Percentiles rank a stretch among this genome's conserved stretches.
Evolutionary conservation across 2,113 vertebrate species (phyloP).

Genomic region (Neotragus pygmaeus): DNA sequence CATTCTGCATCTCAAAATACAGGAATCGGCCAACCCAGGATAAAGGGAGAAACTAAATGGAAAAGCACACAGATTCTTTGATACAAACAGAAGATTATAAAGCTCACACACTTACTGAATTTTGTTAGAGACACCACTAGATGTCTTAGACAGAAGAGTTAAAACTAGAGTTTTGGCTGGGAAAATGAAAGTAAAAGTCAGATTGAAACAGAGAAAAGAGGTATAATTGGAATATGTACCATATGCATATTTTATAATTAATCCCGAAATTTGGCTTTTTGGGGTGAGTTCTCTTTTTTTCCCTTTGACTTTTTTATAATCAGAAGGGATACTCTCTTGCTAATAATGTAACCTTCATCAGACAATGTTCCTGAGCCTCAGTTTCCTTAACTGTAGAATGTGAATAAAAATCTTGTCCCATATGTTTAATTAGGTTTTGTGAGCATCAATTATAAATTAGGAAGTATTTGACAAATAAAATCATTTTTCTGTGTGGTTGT

Average conservation of each 20-base stretch:
- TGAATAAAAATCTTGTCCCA: neutral
- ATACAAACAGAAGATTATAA: neutral
- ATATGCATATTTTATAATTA: neutral
- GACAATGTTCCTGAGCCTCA: neutral
- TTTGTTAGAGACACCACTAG: neutral
- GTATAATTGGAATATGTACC: neutral
- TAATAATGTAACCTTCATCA: neutral
- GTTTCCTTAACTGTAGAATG: neutral
- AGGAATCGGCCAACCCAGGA: neutral
- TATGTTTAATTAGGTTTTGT: neutral
- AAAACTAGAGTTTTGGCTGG: neutral
- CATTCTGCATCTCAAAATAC: neutral
- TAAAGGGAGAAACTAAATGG: neutral
- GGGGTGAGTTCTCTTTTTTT: neutral
- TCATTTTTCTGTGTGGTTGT: neutral
- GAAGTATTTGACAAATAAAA: neutral
- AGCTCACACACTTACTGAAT: neutral
- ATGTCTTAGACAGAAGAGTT: neutral
- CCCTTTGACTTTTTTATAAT: neutral
- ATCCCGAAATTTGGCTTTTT: neutral
- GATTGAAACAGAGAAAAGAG: neutral
- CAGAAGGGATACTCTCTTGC: neutral
- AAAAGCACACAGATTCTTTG: neutral
- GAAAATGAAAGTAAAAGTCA: neutral
- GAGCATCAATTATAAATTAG: neutral